Evolutionary conservation across 2,888 invertebrate species (phyloP).

Genomic region (Bombylius major): DNA sequence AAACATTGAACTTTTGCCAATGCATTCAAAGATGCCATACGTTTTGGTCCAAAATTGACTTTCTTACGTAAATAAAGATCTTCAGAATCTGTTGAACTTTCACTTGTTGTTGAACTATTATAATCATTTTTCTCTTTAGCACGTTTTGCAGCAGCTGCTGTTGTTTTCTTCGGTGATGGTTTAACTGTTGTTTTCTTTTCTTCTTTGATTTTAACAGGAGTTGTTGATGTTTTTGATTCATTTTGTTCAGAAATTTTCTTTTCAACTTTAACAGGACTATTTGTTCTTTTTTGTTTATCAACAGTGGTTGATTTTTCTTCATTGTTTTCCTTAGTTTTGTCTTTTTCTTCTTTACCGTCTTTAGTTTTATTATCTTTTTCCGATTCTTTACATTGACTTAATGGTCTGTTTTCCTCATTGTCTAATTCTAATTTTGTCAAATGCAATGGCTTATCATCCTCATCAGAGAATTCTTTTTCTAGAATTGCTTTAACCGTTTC

Average conservation of each 20-base stretch:
- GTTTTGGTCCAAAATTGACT: constrained; percentile 50
- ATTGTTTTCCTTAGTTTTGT: too few species aligned
- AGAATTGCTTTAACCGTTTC: constrained; percentile 2
- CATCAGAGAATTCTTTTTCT: constrained; percentile 27
- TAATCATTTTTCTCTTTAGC: constrained; percentile 8
- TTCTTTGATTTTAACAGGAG: background rate
- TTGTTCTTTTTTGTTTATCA: background rate
- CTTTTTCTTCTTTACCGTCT: constrained; percentile 4
- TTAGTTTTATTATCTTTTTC: background rate
- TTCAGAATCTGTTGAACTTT: constrained; percentile 2
- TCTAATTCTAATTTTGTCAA: constrained; percentile 13
- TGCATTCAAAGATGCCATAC: constrained; percentile 80
- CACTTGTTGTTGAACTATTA: constrained; percentile 9
- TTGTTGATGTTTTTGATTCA: background rate
- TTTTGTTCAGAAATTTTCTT: constrained; percentile 5
- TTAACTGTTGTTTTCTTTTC: background rate
- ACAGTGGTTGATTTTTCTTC: background rate
- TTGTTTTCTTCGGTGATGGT: background rate
- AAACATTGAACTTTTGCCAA: constrained; percentile 81
- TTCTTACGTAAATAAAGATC: background rate
- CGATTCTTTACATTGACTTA: background rate
- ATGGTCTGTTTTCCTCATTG: background rate
- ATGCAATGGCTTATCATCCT: constrained; percentile 30
- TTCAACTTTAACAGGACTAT: constrained; percentile 1
- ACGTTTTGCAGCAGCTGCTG: background rate